Conservation (phyloP, 1,140 invertebrate species). For the Magallana gigas region DNA sequence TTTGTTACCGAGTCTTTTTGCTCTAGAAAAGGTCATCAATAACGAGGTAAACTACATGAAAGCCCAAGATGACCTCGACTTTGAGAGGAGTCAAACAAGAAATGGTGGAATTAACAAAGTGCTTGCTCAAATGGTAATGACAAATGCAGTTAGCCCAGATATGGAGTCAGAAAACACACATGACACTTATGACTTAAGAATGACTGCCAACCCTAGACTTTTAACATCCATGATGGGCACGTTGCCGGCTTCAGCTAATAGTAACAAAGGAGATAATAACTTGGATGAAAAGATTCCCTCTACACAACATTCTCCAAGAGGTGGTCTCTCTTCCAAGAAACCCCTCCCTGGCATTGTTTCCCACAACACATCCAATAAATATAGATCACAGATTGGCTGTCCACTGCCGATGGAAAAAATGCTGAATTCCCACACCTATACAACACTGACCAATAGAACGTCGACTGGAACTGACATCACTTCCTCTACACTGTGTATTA, state of each 20-base stretch:
- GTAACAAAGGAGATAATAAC: not conserved
- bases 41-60: conserved; percentile 71
- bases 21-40: conserved; percentile 69
- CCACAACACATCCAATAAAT: conserved; percentile 22
- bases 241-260: not conserved
- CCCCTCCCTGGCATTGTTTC: not conserved
- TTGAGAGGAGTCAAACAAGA: conserved; percentile 64
- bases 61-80: conserved; percentile 69
- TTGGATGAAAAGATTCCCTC: not conserved
- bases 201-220: conserved; percentile 71
- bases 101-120: conserved; percentile 63
- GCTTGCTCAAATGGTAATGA: conserved; percentile 51
- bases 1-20: conserved; percentile 69
- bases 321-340: not conserved
- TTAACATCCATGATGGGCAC: conserved; percentile 57
- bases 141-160: conserved; percentile 45
- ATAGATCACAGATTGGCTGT: conserved; percentile 41
- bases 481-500: conserved; percentile 62
- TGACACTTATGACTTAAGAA: conserved; percentile 53
- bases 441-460: conserved; percentile 70
- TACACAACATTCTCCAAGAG: conserved; percentile 1
- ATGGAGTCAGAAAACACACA: conserved; percentile 40
- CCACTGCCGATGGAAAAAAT: conserved; percentile 65
- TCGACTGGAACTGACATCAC: conserved; percentile 75
- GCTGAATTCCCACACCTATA: conserved; percentile 65